These are phyloP conservation scores for Bombus balteatus DNA, from an alignment of 1,140 invertebrate genomes.

Conservation along the genomic window DNA sequence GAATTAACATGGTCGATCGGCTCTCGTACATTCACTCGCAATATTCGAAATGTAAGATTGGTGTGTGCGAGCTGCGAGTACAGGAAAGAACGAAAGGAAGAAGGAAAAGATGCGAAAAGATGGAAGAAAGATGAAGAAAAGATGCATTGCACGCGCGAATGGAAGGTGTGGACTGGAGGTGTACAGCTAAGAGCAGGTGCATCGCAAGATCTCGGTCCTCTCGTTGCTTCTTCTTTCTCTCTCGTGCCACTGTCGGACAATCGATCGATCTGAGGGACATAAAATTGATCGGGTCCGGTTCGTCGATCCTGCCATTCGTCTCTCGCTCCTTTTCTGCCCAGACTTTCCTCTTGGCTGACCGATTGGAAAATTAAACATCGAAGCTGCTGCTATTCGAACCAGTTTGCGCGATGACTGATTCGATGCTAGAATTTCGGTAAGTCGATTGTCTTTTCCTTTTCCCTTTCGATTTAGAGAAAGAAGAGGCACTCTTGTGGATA, in stretches of 20 bases:
- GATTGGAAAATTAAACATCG: slow-evolving; percentile 21
- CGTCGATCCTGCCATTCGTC: not conserved
- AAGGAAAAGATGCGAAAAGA: not conserved
- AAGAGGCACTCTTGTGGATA: not conserved
- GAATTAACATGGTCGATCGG: not conserved
- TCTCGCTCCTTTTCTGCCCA: not conserved
- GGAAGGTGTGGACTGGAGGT: slow-evolving; percentile 54
- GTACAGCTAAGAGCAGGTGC: slow-evolving; percentile 72
- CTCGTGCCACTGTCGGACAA: slow-evolving; percentile 40
- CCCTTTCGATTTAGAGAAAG: not conserved
- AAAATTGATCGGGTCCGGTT: slow-evolving; percentile 44
- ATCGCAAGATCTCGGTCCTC: slow-evolving; percentile 65
- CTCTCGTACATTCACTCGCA: not conserved
- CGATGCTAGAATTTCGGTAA: not conserved
- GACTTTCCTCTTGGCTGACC: slow-evolving; percentile 5
- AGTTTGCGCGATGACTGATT: not conserved
- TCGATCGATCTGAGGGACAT: slow-evolving; percentile 43
- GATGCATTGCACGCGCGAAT: slow-evolving; percentile 65
- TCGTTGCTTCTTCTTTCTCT: slow-evolving; percentile 40
- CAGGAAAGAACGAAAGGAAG: slow-evolving; percentile 12
- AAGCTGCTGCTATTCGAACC: not conserved
- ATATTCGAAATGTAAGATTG: slow-evolving; percentile 12
- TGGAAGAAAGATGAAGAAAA: slow-evolving; percentile 23
- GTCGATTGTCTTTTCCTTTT: not conserved
- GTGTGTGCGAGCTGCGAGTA: not conserved